Percentiles rank a stretch among this genome's conserved stretches.
Conservation (phyloP, 1,140 invertebrate species). For the Brachionus sp. region DNA sequence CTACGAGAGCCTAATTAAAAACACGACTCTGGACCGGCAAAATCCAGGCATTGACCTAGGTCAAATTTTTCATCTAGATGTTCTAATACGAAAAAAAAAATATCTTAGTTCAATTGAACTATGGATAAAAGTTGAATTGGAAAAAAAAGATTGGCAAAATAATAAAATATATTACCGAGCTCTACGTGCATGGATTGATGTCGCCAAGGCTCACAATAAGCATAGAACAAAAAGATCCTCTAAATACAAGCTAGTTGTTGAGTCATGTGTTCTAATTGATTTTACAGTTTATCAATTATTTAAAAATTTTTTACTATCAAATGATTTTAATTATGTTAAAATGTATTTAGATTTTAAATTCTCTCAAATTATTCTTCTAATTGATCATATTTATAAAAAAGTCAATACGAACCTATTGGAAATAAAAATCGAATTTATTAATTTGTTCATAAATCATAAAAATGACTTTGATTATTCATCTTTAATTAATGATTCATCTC, state of each 20-base stretch:
- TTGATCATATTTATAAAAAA: background rate
- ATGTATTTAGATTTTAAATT: background rate
- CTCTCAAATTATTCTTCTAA: background rate
- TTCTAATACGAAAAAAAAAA: background rate
- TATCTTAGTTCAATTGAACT: background rate
- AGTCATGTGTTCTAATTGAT: conserved; percentile 4
- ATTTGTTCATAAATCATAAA: background rate
- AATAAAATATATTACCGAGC: background rate
- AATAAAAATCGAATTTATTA: background rate
- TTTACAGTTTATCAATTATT: background rate
- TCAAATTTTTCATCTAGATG: background rate
- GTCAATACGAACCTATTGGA: background rate
- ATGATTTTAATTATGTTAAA: background rate
- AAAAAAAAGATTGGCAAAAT: background rate
- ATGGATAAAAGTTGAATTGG: background rate
- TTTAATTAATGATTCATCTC: background rate
- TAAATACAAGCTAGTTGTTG: background rate
- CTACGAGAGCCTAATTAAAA: background rate
- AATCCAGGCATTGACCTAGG: background rate
- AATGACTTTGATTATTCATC: background rate
- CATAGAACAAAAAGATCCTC: background rate
- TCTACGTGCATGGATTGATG: background rate
- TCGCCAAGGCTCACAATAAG: background rate
- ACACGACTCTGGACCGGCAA: background rate
- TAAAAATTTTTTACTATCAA: background rate